phyloP scores from a whole-genome alignment of 2,113 vertebrate genomes.

The Aspidoscelis tigris region DNA sequence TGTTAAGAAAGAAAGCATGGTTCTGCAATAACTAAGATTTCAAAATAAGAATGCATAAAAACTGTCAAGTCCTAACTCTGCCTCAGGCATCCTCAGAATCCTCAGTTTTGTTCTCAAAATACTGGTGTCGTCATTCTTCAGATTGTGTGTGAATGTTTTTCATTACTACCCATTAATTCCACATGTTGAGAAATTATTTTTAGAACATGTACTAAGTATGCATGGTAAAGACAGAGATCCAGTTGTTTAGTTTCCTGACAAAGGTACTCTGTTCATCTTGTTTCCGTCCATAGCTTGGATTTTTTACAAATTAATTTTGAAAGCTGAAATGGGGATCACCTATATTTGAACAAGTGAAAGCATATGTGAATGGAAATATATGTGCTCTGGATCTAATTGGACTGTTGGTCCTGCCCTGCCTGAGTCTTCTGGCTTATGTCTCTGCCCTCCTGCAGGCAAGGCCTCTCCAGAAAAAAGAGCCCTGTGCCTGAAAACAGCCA shows the following conservation, averaged over 20 bases:
- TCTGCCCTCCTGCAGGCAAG: too few species aligned
- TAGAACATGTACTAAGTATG: not conserved
- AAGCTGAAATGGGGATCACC: not conserved
- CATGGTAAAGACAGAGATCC: not conserved
- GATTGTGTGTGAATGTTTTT: not conserved
- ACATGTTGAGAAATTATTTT: not conserved
- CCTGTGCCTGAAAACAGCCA: too few species aligned
- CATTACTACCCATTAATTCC: not conserved
- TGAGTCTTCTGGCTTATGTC: too few species aligned
- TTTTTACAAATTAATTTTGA: not conserved
- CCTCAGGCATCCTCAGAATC: not conserved
- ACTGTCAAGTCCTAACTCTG: not conserved
- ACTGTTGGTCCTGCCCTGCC: not conserved
- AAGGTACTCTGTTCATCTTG: not conserved
- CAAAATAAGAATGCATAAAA: not conserved
- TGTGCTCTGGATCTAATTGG: not conserved
- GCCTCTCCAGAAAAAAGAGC: too few species aligned
- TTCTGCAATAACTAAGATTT: not conserved
- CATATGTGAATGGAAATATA: not conserved
- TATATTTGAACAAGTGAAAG: not conserved
- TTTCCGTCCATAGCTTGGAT: not conserved
- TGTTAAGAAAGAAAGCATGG: not conserved
- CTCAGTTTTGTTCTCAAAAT: not conserved
- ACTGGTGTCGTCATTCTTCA: not conserved
- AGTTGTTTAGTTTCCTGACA: too few species aligned